Evolutionary conservation across 2,113 vertebrate genomes (phyloP), one percentile per base, ranked within the genome.

Genomic region (Percopsis transmontana): DNA sequence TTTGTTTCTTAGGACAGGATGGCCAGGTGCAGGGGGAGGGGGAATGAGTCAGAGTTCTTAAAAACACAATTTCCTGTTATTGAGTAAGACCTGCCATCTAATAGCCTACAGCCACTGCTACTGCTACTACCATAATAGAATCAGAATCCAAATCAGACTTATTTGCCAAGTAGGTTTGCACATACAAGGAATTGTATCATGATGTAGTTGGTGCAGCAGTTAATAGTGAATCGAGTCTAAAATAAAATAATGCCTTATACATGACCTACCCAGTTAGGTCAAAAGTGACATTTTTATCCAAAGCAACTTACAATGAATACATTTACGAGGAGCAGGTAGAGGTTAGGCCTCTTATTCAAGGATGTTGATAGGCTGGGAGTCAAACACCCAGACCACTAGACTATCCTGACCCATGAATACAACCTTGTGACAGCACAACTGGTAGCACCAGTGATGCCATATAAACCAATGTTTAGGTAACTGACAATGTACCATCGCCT

Each of bases 31-130:
- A 40, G 42, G 24, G 9, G 0, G 8, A 19, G 48, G 56, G 3
- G 19, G 33, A 45, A 39, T 74, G 72, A 77, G 23, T 79, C 51
- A 76, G 15, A 0, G 10, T 13, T 19, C 24, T 44, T 58, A 41
- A 80, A 44, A 38, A 3, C 5, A 24, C 9, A 44, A 1, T 24
- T 19, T 39, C 3, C 44, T 72, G 68, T 27, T 24, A 5, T 12
- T 53, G 51, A 11, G 12, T 54, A 18, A 6, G 20, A 24, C 13
- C 11, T 23, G 27, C 27, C 27, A 14, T 12, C n/a, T n/a, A n/a
- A n/a, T n/a, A n/a, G n/a, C n/a, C n/a, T n/a, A n/a, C n/a, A 53
- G 13, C 23, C 20, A 23, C 2, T 23, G 0, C 20, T 53, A 23
- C 2, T 23, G 0, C 20, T 53, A 21, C 6, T 10, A 33, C 70